Evolutionary conservation across 2,113 vertebrate genomes (phyloP).

Genomic region (Scytalopus superciliaris): DNA sequence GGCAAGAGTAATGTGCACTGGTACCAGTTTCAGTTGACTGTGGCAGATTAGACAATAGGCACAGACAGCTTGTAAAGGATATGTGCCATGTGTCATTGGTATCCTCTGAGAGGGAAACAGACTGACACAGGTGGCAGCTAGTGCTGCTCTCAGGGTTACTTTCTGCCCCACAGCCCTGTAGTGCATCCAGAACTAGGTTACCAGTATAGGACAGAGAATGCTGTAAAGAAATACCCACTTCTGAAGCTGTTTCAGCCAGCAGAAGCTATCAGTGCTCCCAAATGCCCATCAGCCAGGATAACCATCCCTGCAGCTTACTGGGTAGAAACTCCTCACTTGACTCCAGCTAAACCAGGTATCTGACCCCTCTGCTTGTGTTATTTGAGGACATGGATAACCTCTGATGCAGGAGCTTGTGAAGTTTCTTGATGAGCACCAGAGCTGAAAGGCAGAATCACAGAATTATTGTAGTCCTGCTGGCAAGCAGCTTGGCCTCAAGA

Average conservation of each 20-base stretch:
- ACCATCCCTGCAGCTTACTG: not conserved
- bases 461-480: not conserved
- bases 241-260: not conserved
- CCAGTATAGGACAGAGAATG: not conserved
- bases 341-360: not conserved
- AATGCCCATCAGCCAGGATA: not conserved
- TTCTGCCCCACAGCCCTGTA: not conserved
- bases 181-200: not conserved
- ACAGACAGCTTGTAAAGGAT: not conserved
- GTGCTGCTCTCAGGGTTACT: not conserved
- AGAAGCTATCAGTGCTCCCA: not conserved
- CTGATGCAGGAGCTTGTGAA: not conserved
- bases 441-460: not conserved
- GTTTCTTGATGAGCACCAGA: not conserved
- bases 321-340: not conserved
- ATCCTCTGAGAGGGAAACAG: not conserved
- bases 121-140: not conserved
- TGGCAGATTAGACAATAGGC: not conserved
- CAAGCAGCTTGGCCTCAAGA: not conserved
- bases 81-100: not conserved
- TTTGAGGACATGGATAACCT: not conserved
- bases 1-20: accelerated
- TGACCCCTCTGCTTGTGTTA: accelerated
- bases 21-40: not conserved
- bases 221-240: not conserved